Conservation (phyloP, 2,888 invertebrate species). For the Ectemnius continuus region DNA sequence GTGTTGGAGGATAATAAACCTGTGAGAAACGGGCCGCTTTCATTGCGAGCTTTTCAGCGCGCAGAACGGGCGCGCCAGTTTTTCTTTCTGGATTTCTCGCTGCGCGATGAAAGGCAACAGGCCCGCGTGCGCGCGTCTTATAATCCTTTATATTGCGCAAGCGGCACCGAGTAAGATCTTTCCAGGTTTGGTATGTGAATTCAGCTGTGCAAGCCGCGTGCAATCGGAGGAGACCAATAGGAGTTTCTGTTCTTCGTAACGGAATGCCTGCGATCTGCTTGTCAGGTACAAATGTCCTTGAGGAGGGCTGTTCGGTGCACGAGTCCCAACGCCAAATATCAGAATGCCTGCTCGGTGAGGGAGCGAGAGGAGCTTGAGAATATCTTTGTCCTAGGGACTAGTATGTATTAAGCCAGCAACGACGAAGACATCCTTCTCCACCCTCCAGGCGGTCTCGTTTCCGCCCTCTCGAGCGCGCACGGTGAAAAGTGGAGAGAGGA, state of each 20-base stretch:
- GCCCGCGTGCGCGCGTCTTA: neutral
- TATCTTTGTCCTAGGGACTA: conserved; percentile 51
- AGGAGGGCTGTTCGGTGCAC: conserved; percentile 44
- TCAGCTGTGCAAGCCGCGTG: too few relatives aligned
- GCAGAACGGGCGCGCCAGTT: neutral
- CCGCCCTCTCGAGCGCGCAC: conserved; percentile 55
- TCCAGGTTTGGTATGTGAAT: too few relatives aligned
- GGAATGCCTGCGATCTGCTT: conserved; percentile 21
- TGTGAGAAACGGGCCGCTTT: conserved; percentile 27
- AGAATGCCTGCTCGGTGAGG: conserved; percentile 23
- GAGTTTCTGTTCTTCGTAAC: neutral
- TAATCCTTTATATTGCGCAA: neutral
- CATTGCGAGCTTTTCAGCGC: conserved; percentile 9
- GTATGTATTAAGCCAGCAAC: conserved; percentile 43
- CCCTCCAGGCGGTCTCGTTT: conserved; percentile 54
- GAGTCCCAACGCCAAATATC: conserved; percentile 48
- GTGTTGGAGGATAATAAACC: conserved; percentile 22
- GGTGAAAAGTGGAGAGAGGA: conserved; percentile 32
- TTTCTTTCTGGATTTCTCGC: conserved; percentile 7
- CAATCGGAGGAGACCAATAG: neutral
- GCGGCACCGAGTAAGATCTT: too few relatives aligned
- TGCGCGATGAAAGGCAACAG: neutral
- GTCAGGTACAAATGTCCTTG: conserved; percentile 52
- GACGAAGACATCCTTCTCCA: conserved; percentile 44
- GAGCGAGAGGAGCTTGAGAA: conserved; percentile 22